Base-by-base conservation (phyloP, 2,888 invertebrate species). In the Thelaira solivaga region DNA sequence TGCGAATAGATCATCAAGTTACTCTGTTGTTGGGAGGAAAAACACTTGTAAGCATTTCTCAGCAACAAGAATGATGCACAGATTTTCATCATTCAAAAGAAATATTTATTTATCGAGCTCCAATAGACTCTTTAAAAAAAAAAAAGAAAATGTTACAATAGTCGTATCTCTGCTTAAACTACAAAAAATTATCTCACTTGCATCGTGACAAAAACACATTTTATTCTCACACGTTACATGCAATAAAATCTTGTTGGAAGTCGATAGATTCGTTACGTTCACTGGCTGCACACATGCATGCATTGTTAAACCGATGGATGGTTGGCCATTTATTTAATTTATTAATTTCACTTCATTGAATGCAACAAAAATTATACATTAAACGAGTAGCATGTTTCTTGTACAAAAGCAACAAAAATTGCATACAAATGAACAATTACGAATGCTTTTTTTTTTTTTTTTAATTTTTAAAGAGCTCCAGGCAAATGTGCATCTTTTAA, bases 271-370 rank as follows among this genome's bases (percentile, higher is more conserved):
- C 18, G 2, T 24, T 24, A 26, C 39, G 10, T 65, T 49, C 34
- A 67, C 73, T 73, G 51, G 59, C 57, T 51, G 26, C 57, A 20
- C 36, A 39, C 47, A 64, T 51, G 26, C 57, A 20, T 45, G 47
- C 47, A 64, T 57, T 59, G 65, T 53, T 36, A 22, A 59, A 74
- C 51, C 43, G 26, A 53, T 59, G 51, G 39, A 29, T 67, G 61
- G 61, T 61, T 67, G 61, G 61, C 53, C 74, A 67, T 67, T 74
- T 59, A 51, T 74, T 74, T 74, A 74, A 74, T 74, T 67, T 74
- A 74, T 74, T 67, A 67, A 74, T 61, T 74, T 74, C 67, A 61
- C 67, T 74, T 74, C 61, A 74, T 67, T 74, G 67, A 74, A 67
- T 36, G 4, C 67, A 61, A 59, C 51, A 45, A 26, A 74, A 67